Conservation (phyloP, 2,888 invertebrate species). For the Zaprionus bogoriensis region DNA sequence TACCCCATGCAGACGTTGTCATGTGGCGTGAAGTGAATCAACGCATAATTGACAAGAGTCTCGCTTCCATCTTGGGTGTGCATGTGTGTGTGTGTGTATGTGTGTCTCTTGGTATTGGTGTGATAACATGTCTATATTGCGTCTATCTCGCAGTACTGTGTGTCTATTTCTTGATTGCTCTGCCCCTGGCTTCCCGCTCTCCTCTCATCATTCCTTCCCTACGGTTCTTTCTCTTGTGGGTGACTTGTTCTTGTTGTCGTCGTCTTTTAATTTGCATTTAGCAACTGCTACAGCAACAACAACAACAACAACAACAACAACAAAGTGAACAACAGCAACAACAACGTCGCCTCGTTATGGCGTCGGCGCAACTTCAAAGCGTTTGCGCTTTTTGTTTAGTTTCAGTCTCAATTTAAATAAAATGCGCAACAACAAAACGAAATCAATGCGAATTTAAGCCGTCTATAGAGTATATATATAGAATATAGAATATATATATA, state of each 20-base stretch:
- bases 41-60: slow-evolving; percentile 44
- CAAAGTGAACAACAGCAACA: slow-evolving; percentile 34
- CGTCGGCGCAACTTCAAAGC: slow-evolving; percentile 70
- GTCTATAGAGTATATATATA: background rate
- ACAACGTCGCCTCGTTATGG: slow-evolving; percentile 60
- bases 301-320: slow-evolving; percentile 32
- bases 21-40: slow-evolving; percentile 22
- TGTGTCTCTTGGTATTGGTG: slow-evolving; percentile 32
- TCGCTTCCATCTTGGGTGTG: slow-evolving; percentile 25
- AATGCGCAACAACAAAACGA: slow-evolving; percentile 40
- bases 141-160: background rate
- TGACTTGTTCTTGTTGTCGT: slow-evolving; percentile 38
- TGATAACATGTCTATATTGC: slow-evolving; percentile 55
- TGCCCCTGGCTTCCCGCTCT: background rate
- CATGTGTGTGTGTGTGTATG: slow-evolving; percentile 9
- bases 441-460: slow-evolving; percentile 25
- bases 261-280: slow-evolving; percentile 69
- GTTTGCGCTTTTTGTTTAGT: slow-evolving; percentile 34
- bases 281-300: slow-evolving; percentile 26
- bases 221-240: slow-evolving; percentile 51
- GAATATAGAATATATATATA: background rate
- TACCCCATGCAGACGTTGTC: background rate
- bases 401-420: slow-evolving; percentile 64
- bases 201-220: background rate
- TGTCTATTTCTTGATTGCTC: background rate